Conservation (phyloP, 2,797 vertebrate genomes). For the Characodon lateralis region DNA sequence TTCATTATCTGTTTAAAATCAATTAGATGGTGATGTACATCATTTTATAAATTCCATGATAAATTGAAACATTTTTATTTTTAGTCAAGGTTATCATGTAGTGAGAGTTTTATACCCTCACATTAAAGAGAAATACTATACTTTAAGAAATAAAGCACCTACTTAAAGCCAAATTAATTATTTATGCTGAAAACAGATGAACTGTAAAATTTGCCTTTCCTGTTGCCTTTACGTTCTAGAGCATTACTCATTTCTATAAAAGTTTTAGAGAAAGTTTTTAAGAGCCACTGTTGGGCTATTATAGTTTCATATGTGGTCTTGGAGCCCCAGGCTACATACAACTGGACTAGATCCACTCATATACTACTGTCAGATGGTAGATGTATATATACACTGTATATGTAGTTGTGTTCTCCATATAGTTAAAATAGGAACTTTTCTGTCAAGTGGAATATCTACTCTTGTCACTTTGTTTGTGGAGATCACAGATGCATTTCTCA, state of each 20-base stretch:
- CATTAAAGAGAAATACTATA: not conserved
- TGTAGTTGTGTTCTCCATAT: not conserved
- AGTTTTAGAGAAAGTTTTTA: too few species aligned
- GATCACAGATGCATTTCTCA: slow-evolving; percentile 1
- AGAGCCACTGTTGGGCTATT: too few species aligned
- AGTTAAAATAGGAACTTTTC: too few species aligned
- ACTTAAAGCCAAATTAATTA: not conserved
- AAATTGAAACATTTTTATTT: not conserved
- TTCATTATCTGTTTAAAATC: not conserved
- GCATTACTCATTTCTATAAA: not conserved
- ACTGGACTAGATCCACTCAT: too few species aligned
- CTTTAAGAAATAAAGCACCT: not conserved
- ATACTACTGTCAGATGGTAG: too few species aligned
- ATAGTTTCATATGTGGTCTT: too few species aligned
- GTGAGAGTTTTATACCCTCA: not conserved
- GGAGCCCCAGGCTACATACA: too few species aligned
- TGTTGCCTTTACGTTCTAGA: not conserved
- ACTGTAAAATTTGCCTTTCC: not conserved
- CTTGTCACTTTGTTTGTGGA: too few species aligned
- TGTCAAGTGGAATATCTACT: too few species aligned
- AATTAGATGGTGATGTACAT: not conserved
- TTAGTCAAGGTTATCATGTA: not conserved
- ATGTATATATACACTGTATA: not conserved
- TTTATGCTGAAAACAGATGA: not conserved
- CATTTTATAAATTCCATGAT: not conserved